These are phyloP conservation scores for Podilymbus podiceps DNA, from an alignment of 2,113 vertebrate genomes.

Conservation along the genomic window DNA sequence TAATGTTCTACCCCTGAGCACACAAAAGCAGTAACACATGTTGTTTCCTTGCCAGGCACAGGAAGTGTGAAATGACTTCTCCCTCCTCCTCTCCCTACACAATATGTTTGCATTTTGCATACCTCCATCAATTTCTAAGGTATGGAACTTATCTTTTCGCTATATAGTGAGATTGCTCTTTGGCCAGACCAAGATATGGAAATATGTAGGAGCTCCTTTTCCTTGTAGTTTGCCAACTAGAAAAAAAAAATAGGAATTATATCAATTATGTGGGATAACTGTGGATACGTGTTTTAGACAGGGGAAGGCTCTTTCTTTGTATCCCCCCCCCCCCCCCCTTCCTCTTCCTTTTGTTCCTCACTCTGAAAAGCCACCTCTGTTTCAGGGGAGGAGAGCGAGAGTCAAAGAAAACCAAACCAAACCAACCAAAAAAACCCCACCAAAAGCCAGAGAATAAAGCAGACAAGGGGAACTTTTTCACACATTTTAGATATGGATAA, in stretches of 20 bases:
- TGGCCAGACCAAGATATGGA: accelerated
- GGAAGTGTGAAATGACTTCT: background rate
- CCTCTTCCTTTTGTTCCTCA: background rate
- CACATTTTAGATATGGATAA: background rate
- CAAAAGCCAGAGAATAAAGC: background rate
- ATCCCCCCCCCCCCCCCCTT: too few species aligned
- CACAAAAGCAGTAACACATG: background rate
- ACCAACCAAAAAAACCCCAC: too few species aligned
- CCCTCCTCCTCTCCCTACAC: background rate
- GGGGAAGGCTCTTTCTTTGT: background rate
- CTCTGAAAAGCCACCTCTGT: background rate
- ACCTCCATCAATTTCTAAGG: background rate
- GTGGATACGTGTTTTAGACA: background rate
- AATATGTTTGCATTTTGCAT: background rate
- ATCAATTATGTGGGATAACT: background rate
- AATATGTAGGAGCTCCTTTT: background rate
- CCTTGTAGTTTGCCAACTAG: background rate
- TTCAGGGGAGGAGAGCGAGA: background rate
- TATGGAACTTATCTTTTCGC: background rate
- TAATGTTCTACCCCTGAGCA: background rate
- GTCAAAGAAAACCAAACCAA: too few species aligned
- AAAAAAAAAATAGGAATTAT: background rate
- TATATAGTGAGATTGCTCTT: background rate
- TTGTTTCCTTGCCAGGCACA: background rate
- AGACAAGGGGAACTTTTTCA: background rate